Evolutionary conservation across 1,140 invertebrate genomes (phyloP).

Genomic region (Tenebrio molitor): DNA sequence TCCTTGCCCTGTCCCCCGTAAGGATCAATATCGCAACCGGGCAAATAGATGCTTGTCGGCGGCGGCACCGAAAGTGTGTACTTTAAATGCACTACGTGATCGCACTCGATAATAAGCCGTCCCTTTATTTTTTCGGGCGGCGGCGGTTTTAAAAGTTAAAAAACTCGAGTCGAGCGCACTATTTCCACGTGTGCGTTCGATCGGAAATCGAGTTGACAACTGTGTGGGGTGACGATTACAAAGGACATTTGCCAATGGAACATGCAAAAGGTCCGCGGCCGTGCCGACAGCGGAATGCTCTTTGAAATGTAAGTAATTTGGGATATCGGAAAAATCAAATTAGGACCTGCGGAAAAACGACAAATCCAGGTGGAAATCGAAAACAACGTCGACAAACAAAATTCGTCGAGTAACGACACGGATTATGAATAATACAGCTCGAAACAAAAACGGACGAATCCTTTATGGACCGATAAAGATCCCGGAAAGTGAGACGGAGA

Average conservation of each 20-base stretch:
- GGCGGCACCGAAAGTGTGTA: slow-evolving; percentile 38
- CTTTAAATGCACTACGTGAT: slow-evolving; percentile 51
- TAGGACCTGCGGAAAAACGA: not conserved
- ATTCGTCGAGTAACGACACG: no score
- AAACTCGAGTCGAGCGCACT: slow-evolving; percentile 5
- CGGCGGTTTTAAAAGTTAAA: slow-evolving; percentile 23
- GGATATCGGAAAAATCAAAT: not conserved
- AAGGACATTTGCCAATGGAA: slow-evolving; percentile 15
- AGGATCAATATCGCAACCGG: slow-evolving; percentile 23
- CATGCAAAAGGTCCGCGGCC: slow-evolving; percentile 12
- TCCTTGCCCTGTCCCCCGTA: not conserved
- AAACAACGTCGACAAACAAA: not conserved
- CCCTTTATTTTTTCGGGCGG: slow-evolving; percentile 1
- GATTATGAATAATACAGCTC: no score
- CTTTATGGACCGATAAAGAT: not conserved
- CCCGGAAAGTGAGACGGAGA: not conserved
- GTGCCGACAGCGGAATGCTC: not conserved
- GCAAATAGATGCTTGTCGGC: slow-evolving; percentile 36
- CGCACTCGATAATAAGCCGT: slow-evolving; percentile 38
- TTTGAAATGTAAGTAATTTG: slow-evolving; percentile 30
- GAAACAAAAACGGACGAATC: not conserved
- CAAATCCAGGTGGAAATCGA: slow-evolving; percentile 14
- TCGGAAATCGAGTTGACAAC: slow-evolving; percentile 23
- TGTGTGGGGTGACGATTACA: slow-evolving; percentile 33
- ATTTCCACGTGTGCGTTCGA: not conserved